Evolutionary conservation across 2,113 vertebrate genomes (phyloP), one percentile per base, ranked within the genome.

Genomic region (Verasper variegatus): DNA sequence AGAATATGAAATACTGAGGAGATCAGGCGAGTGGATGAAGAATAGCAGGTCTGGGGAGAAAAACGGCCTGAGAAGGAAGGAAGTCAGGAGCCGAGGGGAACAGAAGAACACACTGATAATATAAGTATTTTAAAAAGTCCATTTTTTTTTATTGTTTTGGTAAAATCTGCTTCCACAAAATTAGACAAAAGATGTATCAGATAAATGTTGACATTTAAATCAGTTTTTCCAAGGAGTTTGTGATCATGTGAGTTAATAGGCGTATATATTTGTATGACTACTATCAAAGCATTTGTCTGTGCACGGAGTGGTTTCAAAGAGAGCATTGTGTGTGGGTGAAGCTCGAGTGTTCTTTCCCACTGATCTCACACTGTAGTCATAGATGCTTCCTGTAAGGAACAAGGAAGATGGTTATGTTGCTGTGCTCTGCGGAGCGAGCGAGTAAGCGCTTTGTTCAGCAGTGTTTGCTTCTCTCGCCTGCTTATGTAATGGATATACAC

Each of bases 401-500:
- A 56, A 75, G 76, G 84, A 82, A 80, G 55, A 51, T 47, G 21
- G 18, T 31, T 70, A 3, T 31, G 40, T 64, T 74, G 27, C 8
- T 63, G 20, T 63, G n/a, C 37, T 42, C 18, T 1, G 18, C 12
- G 1, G 10, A 60, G 52, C 18, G 47, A 51, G 18, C 7, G 10
- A 67, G 23, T 7, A 3, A 58, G 51, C 37, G 79, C 69, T 67
- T 82, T 82, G 85, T 78, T 88, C 59, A 72, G 40, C 68, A 64
- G 55, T 26, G 54, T 81, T 79, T 76, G 64, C 73, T 82, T 84
- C 37, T 74, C 21, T 90, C 55, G 72, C 80, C 47, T 59, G 13
- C 58, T 91, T 88, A 81, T 88, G 82, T 80, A 83, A 87, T 70
- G 27, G 27, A 81, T 26, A 62, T 23, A 59, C 59, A 60, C 57